A percentile compares a stretch with the other conserved stretches of the same genome.
Conservation (phyloP, 2,797 vertebrate species). For the Ptychadena robeensis region DNA sequence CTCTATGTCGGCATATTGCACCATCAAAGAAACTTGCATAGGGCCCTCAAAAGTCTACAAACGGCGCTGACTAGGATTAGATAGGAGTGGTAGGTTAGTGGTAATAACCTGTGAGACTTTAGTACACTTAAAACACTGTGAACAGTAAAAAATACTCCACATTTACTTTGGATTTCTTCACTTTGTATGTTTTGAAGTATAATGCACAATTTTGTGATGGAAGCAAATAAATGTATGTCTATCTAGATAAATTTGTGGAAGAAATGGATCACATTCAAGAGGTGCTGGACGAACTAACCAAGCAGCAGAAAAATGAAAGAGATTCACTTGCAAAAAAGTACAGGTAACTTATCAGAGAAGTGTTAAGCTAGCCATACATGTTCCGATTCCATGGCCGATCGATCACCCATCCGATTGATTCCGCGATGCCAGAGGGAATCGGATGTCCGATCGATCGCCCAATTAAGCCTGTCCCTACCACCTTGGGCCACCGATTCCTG, state of each 20-base stretch:
- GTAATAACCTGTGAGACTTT: neutral
- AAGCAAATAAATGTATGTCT: slow-evolving; percentile 24
- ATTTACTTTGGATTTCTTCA: neutral
- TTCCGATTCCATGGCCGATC: too few species aligned
- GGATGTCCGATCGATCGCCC: too few species aligned
- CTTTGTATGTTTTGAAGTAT: neutral
- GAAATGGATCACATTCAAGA: slow-evolving; percentile 74
- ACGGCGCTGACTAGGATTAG: too few species aligned
- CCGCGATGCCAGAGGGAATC: too few species aligned
- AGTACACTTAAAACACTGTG: slow-evolving; percentile 41
- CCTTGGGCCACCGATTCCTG: too few species aligned
- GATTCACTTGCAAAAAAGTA: slow-evolving; percentile 77
- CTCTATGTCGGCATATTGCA: too few species aligned
- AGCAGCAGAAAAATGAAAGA: slow-evolving; percentile 77
- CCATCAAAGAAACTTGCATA: too few species aligned
- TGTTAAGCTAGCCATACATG: too few species aligned
- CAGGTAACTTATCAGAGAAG: slow-evolving; percentile 69
- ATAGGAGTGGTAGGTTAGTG: too few species aligned
- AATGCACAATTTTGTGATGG: neutral
- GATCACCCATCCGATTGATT: too few species aligned
- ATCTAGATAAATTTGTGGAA: slow-evolving; percentile 67
- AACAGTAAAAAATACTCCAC: neutral
- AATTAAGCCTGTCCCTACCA: too few species aligned
- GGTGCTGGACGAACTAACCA: slow-evolving; percentile 72
- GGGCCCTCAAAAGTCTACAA: too few species aligned